Conservation (phyloP, 2,888 invertebrate species). For the Ctena decussata region DNA sequence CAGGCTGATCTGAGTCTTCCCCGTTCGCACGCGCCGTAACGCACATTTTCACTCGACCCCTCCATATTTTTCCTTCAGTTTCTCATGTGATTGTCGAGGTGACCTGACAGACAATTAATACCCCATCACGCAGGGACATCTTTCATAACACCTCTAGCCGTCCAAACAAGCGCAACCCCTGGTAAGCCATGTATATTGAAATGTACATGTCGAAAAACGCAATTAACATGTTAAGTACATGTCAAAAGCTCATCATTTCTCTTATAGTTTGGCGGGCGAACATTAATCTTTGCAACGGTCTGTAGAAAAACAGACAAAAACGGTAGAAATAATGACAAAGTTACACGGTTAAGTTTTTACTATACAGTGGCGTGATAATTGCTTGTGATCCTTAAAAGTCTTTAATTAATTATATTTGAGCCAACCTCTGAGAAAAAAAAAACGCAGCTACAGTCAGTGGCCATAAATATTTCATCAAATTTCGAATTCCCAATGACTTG, state of each 20-base stretch:
- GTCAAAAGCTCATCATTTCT: conserved; percentile 10
- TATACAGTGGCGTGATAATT: not conserved
- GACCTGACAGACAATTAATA: conserved; percentile 56
- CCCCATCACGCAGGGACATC: conserved; percentile 31
- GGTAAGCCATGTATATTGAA: not conserved
- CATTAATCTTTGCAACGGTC: conserved; percentile 2
- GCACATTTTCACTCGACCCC: too few relatives aligned
- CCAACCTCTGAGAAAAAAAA: too few relatives aligned
- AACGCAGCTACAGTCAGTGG: too few relatives aligned
- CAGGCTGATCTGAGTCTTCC: too few relatives aligned
- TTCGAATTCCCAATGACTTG: too few relatives aligned
- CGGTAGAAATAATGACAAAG: not conserved
- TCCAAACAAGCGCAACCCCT: conserved; percentile 13
- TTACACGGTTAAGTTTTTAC: not conserved
- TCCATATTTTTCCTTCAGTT: not conserved
- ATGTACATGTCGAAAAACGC: conserved; percentile 12
- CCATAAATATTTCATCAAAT: too few relatives aligned
- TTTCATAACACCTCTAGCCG: conserved; percentile 44
- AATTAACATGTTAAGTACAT: conserved; percentile 15
- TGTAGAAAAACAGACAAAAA: not conserved
- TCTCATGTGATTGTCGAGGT: conserved; percentile 34
- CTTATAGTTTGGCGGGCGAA: not conserved
- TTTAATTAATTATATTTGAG: too few relatives aligned
- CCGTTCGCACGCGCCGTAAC: too few relatives aligned
- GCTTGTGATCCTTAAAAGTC: too few relatives aligned